Evolutionary conservation across 2,797 vertebrate species (phyloP), one percentile per base, ranked within the genome.

Genomic region (Spheniscus humboldti): DNA sequence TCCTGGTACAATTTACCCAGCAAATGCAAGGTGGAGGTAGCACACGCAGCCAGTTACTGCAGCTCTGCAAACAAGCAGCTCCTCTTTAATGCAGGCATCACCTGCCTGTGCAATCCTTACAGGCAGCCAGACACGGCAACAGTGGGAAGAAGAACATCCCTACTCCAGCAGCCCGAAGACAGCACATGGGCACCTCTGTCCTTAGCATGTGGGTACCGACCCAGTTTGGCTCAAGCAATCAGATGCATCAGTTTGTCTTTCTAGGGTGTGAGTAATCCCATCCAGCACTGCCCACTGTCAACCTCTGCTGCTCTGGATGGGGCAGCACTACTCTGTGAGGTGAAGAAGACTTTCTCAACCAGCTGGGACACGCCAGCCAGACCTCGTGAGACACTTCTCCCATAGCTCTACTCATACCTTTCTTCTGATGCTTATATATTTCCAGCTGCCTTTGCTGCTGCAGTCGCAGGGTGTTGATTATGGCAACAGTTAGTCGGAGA

Each of bases 381-480:
- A 50, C 13, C 11, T 19, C 4, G 5, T 1, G 22, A 28, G 57
- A 45, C 3, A 7, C 9, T 55, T 64, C 33, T 90, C 56, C 53
- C 5, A 1, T 3, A 56, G 35, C 17, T 50, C 81, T 85, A 76
- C 41, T 72, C 87, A 18, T 98, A 99, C 99, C 99, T 99, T 99
- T 99, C 98, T 99, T 99, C 97, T 99, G 99, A 97, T 99, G 99
- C 96, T 99, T 99, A 98, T 99, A 99, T 95, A 99, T 99, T 96
- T 99, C 99, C 98, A 99, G 98, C 92, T 99, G 99, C 48, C 99
- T 98, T 91, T 99, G 99, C 96, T 99, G 99, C 91, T 99, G 99
- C 80, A 99, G 98, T 66, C 99, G 98, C 85, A 99, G 98, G 5
- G 99, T 99, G 98, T 99, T 99, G 98, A 99, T 99, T 95, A 99